A percentile compares a stretch with the other conserved stretches of the same genome.
Evolutionary conservation across 2,797 vertebrate species (phyloP).

Genomic region (Chelon labrosus): DNA sequence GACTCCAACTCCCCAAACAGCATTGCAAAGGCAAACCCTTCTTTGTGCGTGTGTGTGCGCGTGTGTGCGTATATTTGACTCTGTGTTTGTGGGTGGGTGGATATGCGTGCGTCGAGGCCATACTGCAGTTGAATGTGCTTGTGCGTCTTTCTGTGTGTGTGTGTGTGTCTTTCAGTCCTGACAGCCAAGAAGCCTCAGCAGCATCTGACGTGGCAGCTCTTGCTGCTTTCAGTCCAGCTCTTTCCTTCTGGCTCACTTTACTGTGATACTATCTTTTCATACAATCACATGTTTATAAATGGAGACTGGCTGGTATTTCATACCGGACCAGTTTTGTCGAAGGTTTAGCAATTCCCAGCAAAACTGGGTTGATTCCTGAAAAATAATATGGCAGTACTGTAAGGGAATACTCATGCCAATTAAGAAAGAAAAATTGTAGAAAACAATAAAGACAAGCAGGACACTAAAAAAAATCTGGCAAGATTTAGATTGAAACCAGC

Average conservation of each 20-base stretch:
- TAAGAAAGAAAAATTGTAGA: conserved; percentile 5
- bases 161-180: conserved; percentile 57
- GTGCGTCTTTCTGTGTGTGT: conserved; percentile 44
- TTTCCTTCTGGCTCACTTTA: conserved; percentile 75
- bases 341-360: conserved; percentile 46
- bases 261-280: conserved; percentile 80
- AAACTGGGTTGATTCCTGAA: conserved; percentile 38
- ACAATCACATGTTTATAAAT: conserved; percentile 78
- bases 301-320: conserved; percentile 65
- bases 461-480: conserved; percentile 8
- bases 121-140: conserved; percentile 25
- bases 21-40: conserved; percentile 64
- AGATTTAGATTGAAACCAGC: conserved; percentile 20
- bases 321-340: conserved; percentile 42
- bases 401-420: no score
- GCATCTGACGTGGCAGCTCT: conserved; percentile 84
- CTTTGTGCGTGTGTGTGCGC: conserved; percentile 25
- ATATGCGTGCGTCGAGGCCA: neutral
- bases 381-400: conserved; percentile 24
- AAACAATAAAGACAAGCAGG: conserved; percentile 14
- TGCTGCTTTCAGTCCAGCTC: conserved; percentile 75
- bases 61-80: conserved; percentile 12
- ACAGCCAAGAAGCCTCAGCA: conserved; percentile 81
- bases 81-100: conserved; percentile 15
- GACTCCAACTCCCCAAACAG: conserved; percentile 59